Evolutionary conservation across 2,797 vertebrate species (phyloP), one percentile per base, ranked within the genome.

Genomic region (Myripristis murdjan): DNA sequence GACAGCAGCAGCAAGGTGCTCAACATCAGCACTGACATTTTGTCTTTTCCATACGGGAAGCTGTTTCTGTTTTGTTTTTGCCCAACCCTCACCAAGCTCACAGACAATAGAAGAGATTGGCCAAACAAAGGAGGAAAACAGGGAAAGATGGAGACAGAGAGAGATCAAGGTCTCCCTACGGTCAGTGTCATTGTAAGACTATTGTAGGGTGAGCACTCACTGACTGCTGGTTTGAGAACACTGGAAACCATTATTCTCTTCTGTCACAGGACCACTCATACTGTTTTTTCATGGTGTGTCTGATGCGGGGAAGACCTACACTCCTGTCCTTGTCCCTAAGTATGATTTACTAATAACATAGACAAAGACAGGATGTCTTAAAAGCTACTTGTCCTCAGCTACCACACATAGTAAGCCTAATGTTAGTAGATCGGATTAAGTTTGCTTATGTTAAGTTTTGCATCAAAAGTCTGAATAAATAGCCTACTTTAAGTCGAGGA

Each of bases 21-120:
- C 23, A 0, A 15, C 41, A 57, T 33, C 73, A 52, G 46, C 23
- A 41, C 64, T 86, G 67, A 70, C 43, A 64, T 74, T 81, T 16
- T 37, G 43, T 18, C 46, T 61, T 59, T 60, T 18, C 57, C 52
- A 51, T 57, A 51, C 43, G 15, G 51, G 44, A 24, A 49, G n/a
- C 24, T 61, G 57, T 70, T 48, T 62, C 0, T 57, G 28, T 79
- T 63, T 33, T 76, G 62, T 65, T 70, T 72, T 75, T 31, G 37
- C 28, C 28, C 14, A 63, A 1, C 23, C 33, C 44, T 52, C 47
- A 48, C 15, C 23, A 54, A 44, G 23, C 20, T 61, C n/a, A 7
- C 18, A 33, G 46, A 67, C 39, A 23, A 55, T 4, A 28, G 41
- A 49, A 14, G 33, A n/a, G 28, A 39, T 20, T n/a, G 12, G 20